Percentiles rank a stretch among this genome's conserved stretches.
phyloP scores from a whole-genome alignment of 2,888 invertebrate genomes.

The Apeira syringaria region DNA sequence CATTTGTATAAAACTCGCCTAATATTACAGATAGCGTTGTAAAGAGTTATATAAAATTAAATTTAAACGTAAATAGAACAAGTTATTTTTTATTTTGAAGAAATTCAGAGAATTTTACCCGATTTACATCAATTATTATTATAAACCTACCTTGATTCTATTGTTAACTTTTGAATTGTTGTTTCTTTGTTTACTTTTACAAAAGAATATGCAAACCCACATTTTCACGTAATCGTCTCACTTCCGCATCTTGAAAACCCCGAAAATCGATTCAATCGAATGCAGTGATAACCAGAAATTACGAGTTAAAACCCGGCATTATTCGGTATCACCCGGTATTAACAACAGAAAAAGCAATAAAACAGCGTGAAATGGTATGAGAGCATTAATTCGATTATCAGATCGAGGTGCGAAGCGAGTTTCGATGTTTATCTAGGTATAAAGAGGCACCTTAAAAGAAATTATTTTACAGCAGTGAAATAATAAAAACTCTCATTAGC shows the following conservation, averaged over 20 bases:
- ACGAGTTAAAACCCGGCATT: constrained; percentile 70
- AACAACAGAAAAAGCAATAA: constrained; percentile 78
- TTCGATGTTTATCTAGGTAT: constrained; percentile 83
- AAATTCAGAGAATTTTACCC: too few species aligned
- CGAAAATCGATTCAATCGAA: constrained; percentile 74
- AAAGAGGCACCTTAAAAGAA: constrained; percentile 79
- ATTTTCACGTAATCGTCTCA: constrained; percentile 38
- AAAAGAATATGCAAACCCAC: constrained; percentile 10
- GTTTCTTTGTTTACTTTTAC: too few species aligned
- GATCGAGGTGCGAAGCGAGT: constrained; percentile 82
- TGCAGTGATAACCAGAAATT: constrained; percentile 76
- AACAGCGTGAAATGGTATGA: constrained; percentile 79
- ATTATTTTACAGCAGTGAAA: constrained; percentile 81
- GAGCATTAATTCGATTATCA: constrained; percentile 83
- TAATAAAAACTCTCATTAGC: constrained; percentile 83
- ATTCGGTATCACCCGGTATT: constrained; percentile 65
- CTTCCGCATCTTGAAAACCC: constrained; percentile 39
- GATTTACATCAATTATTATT: too few species aligned
- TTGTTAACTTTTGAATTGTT: background rate
- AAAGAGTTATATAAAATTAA: too few species aligned
- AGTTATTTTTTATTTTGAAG: too few species aligned
- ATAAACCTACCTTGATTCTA: constrained; percentile 8
- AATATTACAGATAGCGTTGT: too few species aligned
- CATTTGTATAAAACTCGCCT: too few species aligned
- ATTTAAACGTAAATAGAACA: too few species aligned